A percentile compares a stretch with the other conserved stretches of the same genome.
Conservation (phyloP, 2,888 invertebrate genomes). For the Erebia epiphron region DNA sequence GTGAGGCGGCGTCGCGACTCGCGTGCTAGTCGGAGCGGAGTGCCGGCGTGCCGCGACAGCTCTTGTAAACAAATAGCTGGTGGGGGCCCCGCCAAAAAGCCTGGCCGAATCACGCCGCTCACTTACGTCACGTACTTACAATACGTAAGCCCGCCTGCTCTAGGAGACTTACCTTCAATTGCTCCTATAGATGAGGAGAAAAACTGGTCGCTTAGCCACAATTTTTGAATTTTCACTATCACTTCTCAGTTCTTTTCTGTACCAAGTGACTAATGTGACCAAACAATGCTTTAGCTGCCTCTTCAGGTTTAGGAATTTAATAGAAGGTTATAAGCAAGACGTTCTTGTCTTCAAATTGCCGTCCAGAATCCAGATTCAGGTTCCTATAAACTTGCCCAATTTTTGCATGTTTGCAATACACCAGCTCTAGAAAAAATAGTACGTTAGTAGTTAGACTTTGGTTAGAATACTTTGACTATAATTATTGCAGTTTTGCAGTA, state of each 20-base stretch:
- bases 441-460: too few relatives aligned
- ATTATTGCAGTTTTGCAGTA: too few relatives aligned
- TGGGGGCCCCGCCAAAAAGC: constrained; percentile 81
- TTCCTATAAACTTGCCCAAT: too few relatives aligned
- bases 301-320: too few relatives aligned
- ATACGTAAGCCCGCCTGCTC: constrained; percentile 44
- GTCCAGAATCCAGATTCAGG: neutral
- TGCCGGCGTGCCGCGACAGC: constrained; percentile 72
- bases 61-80: constrained; percentile 80
- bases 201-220: neutral
- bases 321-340: neutral
- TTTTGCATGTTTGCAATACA: too few relatives aligned
- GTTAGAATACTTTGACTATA: too few relatives aligned
- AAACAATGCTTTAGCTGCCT: neutral
- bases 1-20: constrained; percentile 55
- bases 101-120: constrained; percentile 70
- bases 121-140: constrained; percentile 72
- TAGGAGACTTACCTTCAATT: constrained; percentile 37
- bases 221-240: neutral
- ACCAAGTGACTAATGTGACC: neutral
- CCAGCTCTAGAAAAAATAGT: too few relatives aligned
- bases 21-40: constrained; percentile 73
- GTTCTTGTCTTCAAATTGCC: neutral
- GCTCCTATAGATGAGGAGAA: constrained; percentile 24
- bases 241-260: neutral